Conservation (phyloP, 1,140 invertebrate species). For the Grapholita molesta region DNA sequence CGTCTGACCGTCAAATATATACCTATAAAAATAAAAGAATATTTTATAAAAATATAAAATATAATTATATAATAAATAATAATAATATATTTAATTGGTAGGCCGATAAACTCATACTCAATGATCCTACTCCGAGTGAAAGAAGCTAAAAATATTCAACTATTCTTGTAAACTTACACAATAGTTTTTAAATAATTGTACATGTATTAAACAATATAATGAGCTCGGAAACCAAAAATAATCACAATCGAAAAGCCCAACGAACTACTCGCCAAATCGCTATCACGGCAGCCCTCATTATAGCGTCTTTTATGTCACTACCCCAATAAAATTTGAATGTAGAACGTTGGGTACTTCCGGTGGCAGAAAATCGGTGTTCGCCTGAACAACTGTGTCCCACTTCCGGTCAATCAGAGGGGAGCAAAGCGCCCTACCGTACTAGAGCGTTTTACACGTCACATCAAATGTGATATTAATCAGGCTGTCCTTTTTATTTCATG, state of each 20-base stretch:
- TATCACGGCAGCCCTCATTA: slow-evolving; percentile 52
- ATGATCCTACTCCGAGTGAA: too few species aligned
- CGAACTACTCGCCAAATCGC: not conserved
- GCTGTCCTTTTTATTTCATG: not conserved
- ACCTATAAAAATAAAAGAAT: too few species aligned
- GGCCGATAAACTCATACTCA: too few species aligned
- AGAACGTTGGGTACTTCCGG: slow-evolving; percentile 71
- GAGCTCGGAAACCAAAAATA: not conserved
- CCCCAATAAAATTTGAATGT: slow-evolving; percentile 75
- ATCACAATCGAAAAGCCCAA: slow-evolving; percentile 7
- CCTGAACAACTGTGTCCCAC: slow-evolving; percentile 68
- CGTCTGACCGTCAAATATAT: too few species aligned
- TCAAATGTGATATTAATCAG: not conserved
- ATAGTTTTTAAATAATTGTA: not conserved
- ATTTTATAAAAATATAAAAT: too few species aligned
- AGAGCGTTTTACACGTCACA: not conserved
- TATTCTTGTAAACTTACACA: too few species aligned
- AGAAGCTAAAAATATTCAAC: too few species aligned
- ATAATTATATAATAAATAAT: too few species aligned
- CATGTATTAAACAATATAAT: not conserved
- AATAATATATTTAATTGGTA: too few species aligned
- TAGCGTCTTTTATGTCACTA: slow-evolving; percentile 45
- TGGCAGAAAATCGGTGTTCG: slow-evolving; percentile 72
- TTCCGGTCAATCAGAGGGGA: slow-evolving; percentile 68
- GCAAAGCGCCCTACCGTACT: slow-evolving; percentile 28